These are phyloP conservation scores for Lagodon rhomboides DNA, from an alignment of 2,797 vertebrate genomes.

Conservation along the genomic window DNA sequence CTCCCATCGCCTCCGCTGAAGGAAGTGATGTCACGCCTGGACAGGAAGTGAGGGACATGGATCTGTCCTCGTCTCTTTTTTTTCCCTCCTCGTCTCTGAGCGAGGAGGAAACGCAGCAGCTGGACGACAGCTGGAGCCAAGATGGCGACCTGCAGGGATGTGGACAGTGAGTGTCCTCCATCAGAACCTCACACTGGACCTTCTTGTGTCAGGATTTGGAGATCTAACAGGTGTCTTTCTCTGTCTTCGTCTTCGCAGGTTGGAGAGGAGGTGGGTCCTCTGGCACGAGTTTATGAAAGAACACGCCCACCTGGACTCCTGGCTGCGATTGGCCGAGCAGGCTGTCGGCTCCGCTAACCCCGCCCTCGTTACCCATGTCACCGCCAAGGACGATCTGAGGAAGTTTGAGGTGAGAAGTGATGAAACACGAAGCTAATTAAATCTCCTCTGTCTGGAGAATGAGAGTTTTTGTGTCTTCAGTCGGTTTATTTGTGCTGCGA, in stretches of 20 bases:
- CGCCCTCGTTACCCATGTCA: conserved; percentile 60
- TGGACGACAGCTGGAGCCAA: conserved; percentile 17
- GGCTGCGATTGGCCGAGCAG: conserved; percentile 76
- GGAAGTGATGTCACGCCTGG: background rate
- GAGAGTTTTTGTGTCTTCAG: background rate
- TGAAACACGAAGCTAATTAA: too few species aligned
- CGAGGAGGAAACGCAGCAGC: background rate
- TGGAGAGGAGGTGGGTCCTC: conserved; percentile 78
- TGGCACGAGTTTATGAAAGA: conserved; percentile 83
- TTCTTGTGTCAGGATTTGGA: background rate
- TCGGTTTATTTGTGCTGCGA: background rate
- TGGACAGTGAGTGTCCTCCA: conserved; percentile 71
- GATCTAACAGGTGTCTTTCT: background rate
- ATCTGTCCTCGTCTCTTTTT: conserved; percentile 14
- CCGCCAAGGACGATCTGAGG: conserved; percentile 74
- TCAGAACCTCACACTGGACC: background rate
- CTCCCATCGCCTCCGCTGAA: background rate
- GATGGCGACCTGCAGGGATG: conserved; percentile 43
- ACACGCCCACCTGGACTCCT: conserved; percentile 75
- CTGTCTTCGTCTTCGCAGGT: conserved; percentile 40
- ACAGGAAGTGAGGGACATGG: conserved; percentile 38
- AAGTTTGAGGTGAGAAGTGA: conserved; percentile 75
- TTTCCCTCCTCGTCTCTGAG: background rate
- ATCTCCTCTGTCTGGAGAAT: background rate
- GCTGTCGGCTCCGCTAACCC: conserved; percentile 42